These are phyloP conservation scores for Drosophila watanabei DNA, from an alignment of 1,140 invertebrate genomes.

Conservation along the genomic window DNA sequence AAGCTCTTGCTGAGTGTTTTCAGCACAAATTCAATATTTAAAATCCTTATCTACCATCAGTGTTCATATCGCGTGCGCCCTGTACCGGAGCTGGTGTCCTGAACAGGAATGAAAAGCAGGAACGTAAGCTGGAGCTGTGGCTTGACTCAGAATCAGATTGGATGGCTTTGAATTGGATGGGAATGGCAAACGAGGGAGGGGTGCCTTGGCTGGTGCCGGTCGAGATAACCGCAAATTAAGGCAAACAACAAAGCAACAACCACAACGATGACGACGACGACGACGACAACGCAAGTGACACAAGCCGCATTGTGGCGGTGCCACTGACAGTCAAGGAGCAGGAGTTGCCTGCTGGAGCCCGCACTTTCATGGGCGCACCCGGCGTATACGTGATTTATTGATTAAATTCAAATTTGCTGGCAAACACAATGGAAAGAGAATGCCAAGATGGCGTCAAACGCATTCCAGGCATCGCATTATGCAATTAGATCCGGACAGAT, in stretches of 20 bases:
- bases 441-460: constrained; percentile 35
- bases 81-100: constrained; percentile 2
- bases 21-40: constrained; percentile 1
- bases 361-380: constrained; percentile 27
- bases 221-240: constrained; percentile 74
- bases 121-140: constrained; percentile 21
- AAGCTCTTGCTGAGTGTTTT: background rate
- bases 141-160: constrained; percentile 44
- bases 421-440: constrained; percentile 35
- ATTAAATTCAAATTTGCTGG: constrained; percentile 68
- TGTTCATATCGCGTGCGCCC: constrained; percentile 4
- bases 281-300: constrained; percentile 30
- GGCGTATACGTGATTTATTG: constrained; percentile 76
- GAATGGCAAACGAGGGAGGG: constrained; percentile 3
- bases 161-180: constrained; percentile 31
- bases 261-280: constrained; percentile 15
- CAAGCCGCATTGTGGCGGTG: constrained; percentile 31
- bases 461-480: constrained; percentile 48
- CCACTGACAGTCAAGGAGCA: constrained; percentile 16
- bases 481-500: constrained; percentile 51
- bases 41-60: background rate
- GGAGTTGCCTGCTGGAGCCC: background rate
- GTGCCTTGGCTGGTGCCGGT: constrained; percentile 15
- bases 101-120: constrained; percentile 4
- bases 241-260: constrained; percentile 61